Conservation (phyloP, 1,140 invertebrate genomes). For the Trachymyrmex cornetzi region DNA sequence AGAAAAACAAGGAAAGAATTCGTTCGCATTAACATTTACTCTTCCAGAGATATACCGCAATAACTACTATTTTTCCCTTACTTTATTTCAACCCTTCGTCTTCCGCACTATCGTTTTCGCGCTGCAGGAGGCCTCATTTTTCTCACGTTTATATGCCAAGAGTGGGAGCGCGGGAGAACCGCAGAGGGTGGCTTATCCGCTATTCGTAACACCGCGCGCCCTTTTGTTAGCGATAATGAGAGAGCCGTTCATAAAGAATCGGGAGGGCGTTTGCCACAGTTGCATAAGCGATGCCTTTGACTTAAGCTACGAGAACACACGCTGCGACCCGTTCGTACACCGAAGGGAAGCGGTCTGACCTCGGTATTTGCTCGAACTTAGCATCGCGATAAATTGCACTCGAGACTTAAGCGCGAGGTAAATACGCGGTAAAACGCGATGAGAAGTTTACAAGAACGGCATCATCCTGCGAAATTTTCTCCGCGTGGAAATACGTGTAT, state of each 20-base stretch:
- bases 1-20: conserved; percentile 53
- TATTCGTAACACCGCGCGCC: conserved; percentile 26
- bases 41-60: conserved; percentile 20
- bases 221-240: conserved; percentile 59
- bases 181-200: conserved; percentile 13
- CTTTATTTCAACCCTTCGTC: conserved; percentile 19
- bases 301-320: not conserved
- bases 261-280: not conserved
- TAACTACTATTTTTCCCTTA: conserved; percentile 31
- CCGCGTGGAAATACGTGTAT: not conserved
- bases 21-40: conserved; percentile 50
- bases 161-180: not conserved
- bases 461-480: conserved; percentile 19
- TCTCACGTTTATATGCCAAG: conserved; percentile 40
- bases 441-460: conserved; percentile 22
- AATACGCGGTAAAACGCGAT: conserved; percentile 19
- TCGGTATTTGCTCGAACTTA: conserved; percentile 26
- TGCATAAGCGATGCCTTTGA: conserved; percentile 26
- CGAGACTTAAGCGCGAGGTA: conserved; percentile 6
- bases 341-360: not conserved
- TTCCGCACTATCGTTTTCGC: not conserved
- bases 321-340: not conserved
- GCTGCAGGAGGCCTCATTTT: conserved; percentile 45
- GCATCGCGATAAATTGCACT: conserved; percentile 42
- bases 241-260: conserved; percentile 41